Percentiles rank a stretch among this genome's conserved stretches.
phyloP scores from a whole-genome alignment of 2,113 vertebrate genomes.

The Myiagra hebetior region DNA sequence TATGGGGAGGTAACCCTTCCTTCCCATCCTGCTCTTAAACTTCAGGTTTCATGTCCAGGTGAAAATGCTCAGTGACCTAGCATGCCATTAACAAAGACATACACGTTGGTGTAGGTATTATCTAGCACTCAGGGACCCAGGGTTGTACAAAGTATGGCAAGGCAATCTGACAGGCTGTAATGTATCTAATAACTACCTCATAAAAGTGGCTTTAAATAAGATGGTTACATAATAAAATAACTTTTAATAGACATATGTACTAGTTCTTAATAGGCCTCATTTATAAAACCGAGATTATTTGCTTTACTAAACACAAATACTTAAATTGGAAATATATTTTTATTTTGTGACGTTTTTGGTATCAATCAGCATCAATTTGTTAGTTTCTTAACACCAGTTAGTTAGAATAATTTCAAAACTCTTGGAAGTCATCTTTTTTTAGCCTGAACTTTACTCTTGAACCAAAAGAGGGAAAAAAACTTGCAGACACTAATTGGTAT shows the following conservation, averaged over 20 bases:
- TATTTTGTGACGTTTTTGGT: background rate
- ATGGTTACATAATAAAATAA: background rate
- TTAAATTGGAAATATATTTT: constrained; percentile 24
- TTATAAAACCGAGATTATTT: background rate
- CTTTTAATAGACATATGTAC: constrained; percentile 1
- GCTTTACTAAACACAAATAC: background rate
- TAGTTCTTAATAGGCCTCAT: background rate
- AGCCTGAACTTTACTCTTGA: background rate
- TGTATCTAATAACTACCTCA: background rate
- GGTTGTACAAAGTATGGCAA: background rate
- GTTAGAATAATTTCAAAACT: background rate
- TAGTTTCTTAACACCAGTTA: background rate
- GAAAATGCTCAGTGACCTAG: background rate
- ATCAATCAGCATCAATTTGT: background rate
- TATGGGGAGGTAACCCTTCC: background rate
- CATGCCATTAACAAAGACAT: background rate
- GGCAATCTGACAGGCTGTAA: background rate
- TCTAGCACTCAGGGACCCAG: background rate
- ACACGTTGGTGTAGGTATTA: background rate
- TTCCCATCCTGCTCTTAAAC: background rate
- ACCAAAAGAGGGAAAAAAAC: background rate
- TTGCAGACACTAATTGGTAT: background rate
- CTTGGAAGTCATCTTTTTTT: background rate
- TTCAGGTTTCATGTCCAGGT: background rate
- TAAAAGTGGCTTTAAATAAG: constrained; percentile 11